Evolutionary conservation across 2,888 invertebrate species (phyloP).

Genomic region (Resseliella maxima): DNA sequence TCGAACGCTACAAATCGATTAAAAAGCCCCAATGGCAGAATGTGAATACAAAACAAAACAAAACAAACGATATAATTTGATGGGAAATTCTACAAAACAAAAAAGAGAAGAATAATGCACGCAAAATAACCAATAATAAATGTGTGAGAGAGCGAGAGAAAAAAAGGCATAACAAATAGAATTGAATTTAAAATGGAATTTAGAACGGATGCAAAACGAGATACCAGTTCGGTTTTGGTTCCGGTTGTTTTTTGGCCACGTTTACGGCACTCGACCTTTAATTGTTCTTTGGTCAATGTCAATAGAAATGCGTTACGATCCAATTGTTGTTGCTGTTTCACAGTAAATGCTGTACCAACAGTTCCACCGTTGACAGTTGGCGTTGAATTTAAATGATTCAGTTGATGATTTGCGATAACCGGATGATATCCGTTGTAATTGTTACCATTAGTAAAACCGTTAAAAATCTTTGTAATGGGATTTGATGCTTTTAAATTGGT

Average conservation of each 20-base stretch:
- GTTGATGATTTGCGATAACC: slow-evolving; percentile 1
- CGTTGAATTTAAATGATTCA: background rate
- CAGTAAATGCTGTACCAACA: slow-evolving; percentile 58
- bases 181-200: slow-evolving; percentile 54
- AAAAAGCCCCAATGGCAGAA: no score
- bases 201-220: slow-evolving; percentile 44
- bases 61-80: no score
- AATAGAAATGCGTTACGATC: slow-evolving; percentile 67
- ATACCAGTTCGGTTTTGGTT: slow-evolving; percentile 79
- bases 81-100: no score
- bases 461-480: background rate
- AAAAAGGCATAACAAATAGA: background rate
- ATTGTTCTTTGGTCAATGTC: slow-evolving; percentile 76
- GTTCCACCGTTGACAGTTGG: background rate
- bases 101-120: background rate
- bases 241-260: slow-evolving; percentile 77
- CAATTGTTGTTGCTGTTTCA: slow-evolving; percentile 61
- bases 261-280: slow-evolving; percentile 76
- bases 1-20: background rate
- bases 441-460: slow-evolving; percentile 29
- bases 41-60: no score
- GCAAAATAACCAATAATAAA: background rate
- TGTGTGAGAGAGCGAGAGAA: background rate
- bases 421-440: slow-evolving; percentile 13
- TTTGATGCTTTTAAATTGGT: background rate